Percentiles rank a stretch among this genome's conserved stretches.
Evolutionary conservation across 2,888 invertebrate species (phyloP).

Genomic region (Laothoe populi): DNA sequence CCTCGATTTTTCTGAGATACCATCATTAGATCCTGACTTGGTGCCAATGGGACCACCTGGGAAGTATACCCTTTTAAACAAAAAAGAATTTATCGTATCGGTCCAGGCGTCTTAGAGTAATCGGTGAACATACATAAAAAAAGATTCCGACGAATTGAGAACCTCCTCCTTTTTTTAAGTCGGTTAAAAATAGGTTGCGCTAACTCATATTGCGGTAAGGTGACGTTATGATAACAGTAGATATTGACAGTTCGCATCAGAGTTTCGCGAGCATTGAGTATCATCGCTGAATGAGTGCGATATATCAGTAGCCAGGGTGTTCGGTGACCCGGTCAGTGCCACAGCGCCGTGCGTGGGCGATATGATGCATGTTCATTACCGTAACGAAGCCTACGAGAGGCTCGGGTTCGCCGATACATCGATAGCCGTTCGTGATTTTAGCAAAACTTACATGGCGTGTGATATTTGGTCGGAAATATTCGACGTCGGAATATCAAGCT

Average conservation of each 20-base stretch:
- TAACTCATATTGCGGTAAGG: too few relatives aligned
- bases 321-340: conserved; percentile 11
- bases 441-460: not conserved
- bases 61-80: too few relatives aligned
- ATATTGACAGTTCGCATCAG: not conserved
- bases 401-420: not conserved
- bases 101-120: too few relatives aligned
- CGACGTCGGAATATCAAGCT: not conserved
- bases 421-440: not conserved
- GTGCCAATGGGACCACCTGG: too few relatives aligned
- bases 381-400: conserved; percentile 18
- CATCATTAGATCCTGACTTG: too few relatives aligned
- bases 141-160: too few relatives aligned
- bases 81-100: too few relatives aligned
- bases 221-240: too few relatives aligned
- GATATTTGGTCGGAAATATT: not conserved
- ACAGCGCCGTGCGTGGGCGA: not conserved
- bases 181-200: too few relatives aligned
- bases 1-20: too few relatives aligned
- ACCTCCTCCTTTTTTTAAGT: too few relatives aligned
- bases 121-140: too few relatives aligned
- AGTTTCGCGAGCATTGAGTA: not conserved
- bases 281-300: not conserved
- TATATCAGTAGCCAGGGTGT: not conserved
- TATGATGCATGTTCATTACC: conserved; percentile 18